A percentile compares a stretch with the other conserved stretches of the same genome.
Evolutionary conservation across 37 sponge, comb jelly and placozoan species (phyloP).

Genomic region (Ephydatia muelleri): DNA sequence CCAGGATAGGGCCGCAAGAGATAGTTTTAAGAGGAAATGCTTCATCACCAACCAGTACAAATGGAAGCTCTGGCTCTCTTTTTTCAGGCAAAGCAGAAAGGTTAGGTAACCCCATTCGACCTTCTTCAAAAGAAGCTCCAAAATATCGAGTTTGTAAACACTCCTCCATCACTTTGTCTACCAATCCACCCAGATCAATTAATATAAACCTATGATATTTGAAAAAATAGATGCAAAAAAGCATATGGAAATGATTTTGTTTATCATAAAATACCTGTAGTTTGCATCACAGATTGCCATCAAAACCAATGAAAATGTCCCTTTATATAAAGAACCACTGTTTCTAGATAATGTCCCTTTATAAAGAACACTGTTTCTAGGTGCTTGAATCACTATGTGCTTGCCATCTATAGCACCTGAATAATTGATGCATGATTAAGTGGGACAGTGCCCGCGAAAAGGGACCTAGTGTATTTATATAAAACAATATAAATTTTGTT

Average conservation of each 20-base stretch:
- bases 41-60: slow-evolving; percentile 38
- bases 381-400: slow-evolving; percentile 49
- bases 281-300: no score
- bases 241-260: no score
- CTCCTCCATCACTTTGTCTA: slow-evolving; percentile 49
- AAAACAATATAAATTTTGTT: no score
- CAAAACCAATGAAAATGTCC: no score
- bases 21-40: slow-evolving; percentile 32
- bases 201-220: slow-evolving; percentile 36
- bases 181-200: slow-evolving; percentile 42
- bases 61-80: neutral
- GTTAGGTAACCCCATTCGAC: slow-evolving; percentile 9
- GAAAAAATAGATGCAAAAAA: slow-evolving; percentile 30
- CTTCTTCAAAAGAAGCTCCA: slow-evolving; percentile 22
- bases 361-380: no score
- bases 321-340: no score
- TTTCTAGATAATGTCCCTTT: no score
- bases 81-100: slow-evolving; percentile 8
- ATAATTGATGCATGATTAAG: no score
- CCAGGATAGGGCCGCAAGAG: slow-evolving; percentile 46
- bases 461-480: no score
- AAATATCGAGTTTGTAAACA: slow-evolving; percentile 41
- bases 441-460: no score
- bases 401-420: slow-evolving; percentile 53
- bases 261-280: no score